Evolutionary conservation across 37 sponge, comb jelly and placozoan genomes (phyloP).

Genomic region (Chondrosia reniformis): DNA sequence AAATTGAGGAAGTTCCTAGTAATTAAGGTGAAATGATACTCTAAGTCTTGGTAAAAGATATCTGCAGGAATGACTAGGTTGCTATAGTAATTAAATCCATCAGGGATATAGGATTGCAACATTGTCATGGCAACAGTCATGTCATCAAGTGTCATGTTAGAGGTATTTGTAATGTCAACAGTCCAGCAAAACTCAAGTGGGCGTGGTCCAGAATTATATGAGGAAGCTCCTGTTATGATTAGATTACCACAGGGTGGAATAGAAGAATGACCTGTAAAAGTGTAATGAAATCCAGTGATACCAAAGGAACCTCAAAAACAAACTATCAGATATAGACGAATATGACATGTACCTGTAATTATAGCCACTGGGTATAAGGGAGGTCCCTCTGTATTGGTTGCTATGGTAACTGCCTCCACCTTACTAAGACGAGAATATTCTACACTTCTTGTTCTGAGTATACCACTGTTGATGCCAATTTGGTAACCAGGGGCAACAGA

Average conservation of each 20-base stretch:
- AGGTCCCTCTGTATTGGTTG: not conserved
- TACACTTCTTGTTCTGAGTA: slow-evolving; percentile 38
- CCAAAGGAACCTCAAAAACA: not conserved
- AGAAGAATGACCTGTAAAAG: slow-evolving; percentile 7
- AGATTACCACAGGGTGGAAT: slow-evolving; percentile 44
- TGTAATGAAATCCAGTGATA: not conserved
- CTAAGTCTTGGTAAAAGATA: not conserved
- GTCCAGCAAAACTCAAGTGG: slow-evolving; percentile 41
- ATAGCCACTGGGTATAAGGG: not conserved
- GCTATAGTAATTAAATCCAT: not conserved
- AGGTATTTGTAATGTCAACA: not conserved
- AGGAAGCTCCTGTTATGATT: slow-evolving; percentile 25
- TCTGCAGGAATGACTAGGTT: slow-evolving; percentile 2
- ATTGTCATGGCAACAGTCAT: slow-evolving; percentile 10
- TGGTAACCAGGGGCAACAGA: not conserved
- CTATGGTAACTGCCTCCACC: not conserved
- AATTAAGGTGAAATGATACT: slow-evolving; percentile 30
- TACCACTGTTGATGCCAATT: not conserved
- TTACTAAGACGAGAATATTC: slow-evolving; percentile 26
- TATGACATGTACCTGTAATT: slow-evolving; percentile 9
- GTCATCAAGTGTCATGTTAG: slow-evolving; percentile 13
- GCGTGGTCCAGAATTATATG: slow-evolving; percentile 35
- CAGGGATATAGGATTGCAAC: not conserved
- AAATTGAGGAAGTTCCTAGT: slow-evolving; percentile 44
- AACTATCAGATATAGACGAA: not conserved